Percentiles rank a stretch among this genome's conserved stretches.
Evolutionary conservation across 2,797 vertebrate genomes (phyloP).

Genomic region (Astyanax mexicanus): DNA sequence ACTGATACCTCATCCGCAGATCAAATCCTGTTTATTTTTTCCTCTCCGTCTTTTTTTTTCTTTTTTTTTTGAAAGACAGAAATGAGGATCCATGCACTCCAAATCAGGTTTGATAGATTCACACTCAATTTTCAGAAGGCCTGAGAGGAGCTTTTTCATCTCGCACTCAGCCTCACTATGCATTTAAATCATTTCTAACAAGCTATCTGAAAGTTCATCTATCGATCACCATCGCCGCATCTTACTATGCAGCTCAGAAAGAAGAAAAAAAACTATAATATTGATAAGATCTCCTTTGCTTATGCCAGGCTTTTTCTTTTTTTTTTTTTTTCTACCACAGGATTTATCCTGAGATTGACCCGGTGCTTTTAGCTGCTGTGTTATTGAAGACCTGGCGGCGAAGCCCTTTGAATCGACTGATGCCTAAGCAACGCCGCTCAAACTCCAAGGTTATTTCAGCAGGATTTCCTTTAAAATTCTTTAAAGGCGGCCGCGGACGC

Average conservation of each 20-base stretch:
- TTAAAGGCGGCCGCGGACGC: slow-evolving; percentile 73
- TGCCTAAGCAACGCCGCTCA: slow-evolving; percentile 75
- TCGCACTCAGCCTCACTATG: slow-evolving; percentile 46
- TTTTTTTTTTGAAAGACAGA: slow-evolving; percentile 32
- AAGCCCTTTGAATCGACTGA: slow-evolving; percentile 79
- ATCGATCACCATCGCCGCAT: slow-evolving; percentile 58
- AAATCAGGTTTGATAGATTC: slow-evolving; percentile 53
- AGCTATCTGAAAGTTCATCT: slow-evolving; percentile 61
- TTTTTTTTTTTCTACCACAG: too few relatives aligned
- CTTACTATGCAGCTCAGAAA: slow-evolving; percentile 69
- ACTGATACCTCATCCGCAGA: slow-evolving; percentile 39
- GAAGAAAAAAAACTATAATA: slow-evolving; percentile 63
- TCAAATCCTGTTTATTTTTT: slow-evolving; percentile 45
- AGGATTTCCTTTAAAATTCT: slow-evolving; percentile 77
- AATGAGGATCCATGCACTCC: slow-evolving; percentile 47
- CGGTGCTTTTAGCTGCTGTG: slow-evolving; percentile 68
- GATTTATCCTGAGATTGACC: slow-evolving; percentile 75
- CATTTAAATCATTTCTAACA: slow-evolving; percentile 60
- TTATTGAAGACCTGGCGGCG: slow-evolving; percentile 75
- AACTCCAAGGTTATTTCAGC: slow-evolving; percentile 79
- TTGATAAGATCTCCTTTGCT: slow-evolving; percentile 65
- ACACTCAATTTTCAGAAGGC: slow-evolving; percentile 43
- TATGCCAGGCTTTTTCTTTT: slow-evolving; percentile 62
- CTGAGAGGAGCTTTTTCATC: slow-evolving; percentile 48
- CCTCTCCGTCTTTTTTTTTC: background rate